These are phyloP conservation scores for Aplochiton taeniatus DNA, from an alignment of 2,797 vertebrate genomes.

Conservation along the genomic window DNA sequence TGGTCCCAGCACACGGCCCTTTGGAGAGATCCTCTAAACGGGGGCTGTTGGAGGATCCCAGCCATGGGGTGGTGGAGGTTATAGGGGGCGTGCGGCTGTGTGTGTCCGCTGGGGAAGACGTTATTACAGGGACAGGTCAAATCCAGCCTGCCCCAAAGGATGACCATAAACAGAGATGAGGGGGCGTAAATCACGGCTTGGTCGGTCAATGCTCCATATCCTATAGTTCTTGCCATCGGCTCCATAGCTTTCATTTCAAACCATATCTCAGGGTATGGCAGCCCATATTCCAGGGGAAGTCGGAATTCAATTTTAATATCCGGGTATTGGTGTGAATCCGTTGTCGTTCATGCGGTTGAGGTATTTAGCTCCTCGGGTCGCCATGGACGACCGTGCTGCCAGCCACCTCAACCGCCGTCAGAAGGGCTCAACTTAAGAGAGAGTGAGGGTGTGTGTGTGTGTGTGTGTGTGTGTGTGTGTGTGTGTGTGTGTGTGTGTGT, in stretches of 20 bases:
- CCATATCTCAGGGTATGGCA: not conserved
- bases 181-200: slow-evolving; percentile 49
- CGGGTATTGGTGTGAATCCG: too few species aligned
- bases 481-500: slow-evolving; percentile 57
- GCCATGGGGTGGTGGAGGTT: slow-evolving; percentile 21
- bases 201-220: slow-evolving; percentile 13
- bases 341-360: slow-evolving; percentile 29
- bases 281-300: too few species aligned
- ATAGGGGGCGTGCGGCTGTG: slow-evolving; percentile 57
- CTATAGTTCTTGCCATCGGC: not conserved
- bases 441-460: slow-evolving; percentile 6
- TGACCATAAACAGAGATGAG: slow-evolving; percentile 49
- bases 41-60: slow-evolving; percentile 38
- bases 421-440: slow-evolving; percentile 46
- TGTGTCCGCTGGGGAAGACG: slow-evolving; percentile 58
- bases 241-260: not conserved
- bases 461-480: slow-evolving; percentile 51
- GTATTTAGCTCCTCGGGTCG: slow-evolving; percentile 43
- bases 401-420: slow-evolving; percentile 52
- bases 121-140: slow-evolving; percentile 66
- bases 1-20: slow-evolving; percentile 44
- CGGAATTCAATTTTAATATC: too few species aligned
- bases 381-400: slow-evolving; percentile 39
- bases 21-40: slow-evolving; percentile 56
- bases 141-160: slow-evolving; percentile 59